Conservation (phyloP, 2,113 vertebrate genomes). For the Bostrychus sinensis region DNA sequence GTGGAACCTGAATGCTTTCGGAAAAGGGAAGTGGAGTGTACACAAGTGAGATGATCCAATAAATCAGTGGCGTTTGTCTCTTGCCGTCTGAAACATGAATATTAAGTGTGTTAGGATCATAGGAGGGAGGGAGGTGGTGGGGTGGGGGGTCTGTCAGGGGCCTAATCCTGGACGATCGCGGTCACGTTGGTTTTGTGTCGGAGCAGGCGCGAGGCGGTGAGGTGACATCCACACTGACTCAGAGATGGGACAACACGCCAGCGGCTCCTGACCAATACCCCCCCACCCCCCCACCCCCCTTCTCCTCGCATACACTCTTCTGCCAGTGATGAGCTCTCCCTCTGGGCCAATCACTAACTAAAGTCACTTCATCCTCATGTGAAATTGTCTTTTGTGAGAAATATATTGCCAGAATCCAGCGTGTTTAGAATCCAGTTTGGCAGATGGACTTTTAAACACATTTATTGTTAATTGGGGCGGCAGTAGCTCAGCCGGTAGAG, state of each 20-base stretch:
- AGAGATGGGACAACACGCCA: no score
- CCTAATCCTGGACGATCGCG: slow-evolving; percentile 60
- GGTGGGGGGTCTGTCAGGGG: no score
- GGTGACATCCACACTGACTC: slow-evolving; percentile 53
- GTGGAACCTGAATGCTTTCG: slow-evolving; percentile 75
- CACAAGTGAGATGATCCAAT: slow-evolving; percentile 79
- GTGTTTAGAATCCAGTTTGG: no score
- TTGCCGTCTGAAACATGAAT: slow-evolving; percentile 63
- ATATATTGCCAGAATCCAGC: slow-evolving; percentile 31
- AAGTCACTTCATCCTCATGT: slow-evolving; percentile 53
- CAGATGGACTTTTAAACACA: no score
- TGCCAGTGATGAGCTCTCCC: slow-evolving; percentile 49
- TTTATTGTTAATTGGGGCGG: no score
- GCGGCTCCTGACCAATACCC: slow-evolving; percentile 42
- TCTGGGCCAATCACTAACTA: slow-evolving; percentile 64
- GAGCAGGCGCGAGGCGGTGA: slow-evolving; percentile 42
- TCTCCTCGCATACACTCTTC: no score
- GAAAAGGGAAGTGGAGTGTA: slow-evolving; percentile 73
- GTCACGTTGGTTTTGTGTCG: slow-evolving; percentile 64
- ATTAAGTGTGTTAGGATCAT: slow-evolving; percentile 71
- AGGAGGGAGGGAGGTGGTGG: slow-evolving; percentile 18
- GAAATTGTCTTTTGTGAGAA: slow-evolving; percentile 43
- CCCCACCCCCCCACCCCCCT: slow-evolving; percentile 42
- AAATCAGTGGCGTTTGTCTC: slow-evolving; percentile 68
- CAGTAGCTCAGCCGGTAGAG: no score